Evolutionary conservation across 2,113 vertebrate genomes (phyloP), one percentile per base, ranked within the genome.

Genomic region (Brevimyrus niger): DNA sequence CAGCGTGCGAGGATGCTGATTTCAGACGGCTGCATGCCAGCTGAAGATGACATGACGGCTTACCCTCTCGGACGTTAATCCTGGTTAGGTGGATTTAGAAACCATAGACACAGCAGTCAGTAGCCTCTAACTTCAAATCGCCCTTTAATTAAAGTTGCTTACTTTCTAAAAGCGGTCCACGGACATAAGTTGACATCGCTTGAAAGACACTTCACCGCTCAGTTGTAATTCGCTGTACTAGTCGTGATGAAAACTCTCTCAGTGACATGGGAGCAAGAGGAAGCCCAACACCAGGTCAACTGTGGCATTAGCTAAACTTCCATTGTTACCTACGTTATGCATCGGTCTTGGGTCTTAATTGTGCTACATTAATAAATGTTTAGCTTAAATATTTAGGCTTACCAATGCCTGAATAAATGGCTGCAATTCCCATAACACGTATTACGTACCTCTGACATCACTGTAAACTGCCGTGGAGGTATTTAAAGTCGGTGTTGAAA

Each of bases 31-130:
- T 90, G 94, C 6, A 91, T 88, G 89, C 96, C 97, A 90, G 95
- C 95, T 94, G 95, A 96, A 80, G 96, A 92, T 89, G 97, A 95
- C 97, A 98, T 97, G 92, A 93, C 89, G 47, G 23, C 47, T 47
- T 83, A 53, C 82, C 82, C 38, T 89, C 86, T 89, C n/a, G 91
- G 38, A 23, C 9, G 9, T 91, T 92, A 94, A 94, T 94, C 92
- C 90, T 5, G 91, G 89, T 92, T 92, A 15, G 10, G 89, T 88
- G 93, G 91, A 91, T 92, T 61, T 7, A 35, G 73, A 35, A n/a
- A 10, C 6, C 38, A 35, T 61, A 89, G 15, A 80, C 17, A 15
- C 73, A 80, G 15, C 35, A 80, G 6, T 15, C 35, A 9, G 0
- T 44, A 47, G 15, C 19, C 38, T n/a, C 3, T 15, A 65, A 87